Evolutionary conservation across 1,140 invertebrate species (phyloP).

Genomic region (Akabosia matsudoensis): DNA sequence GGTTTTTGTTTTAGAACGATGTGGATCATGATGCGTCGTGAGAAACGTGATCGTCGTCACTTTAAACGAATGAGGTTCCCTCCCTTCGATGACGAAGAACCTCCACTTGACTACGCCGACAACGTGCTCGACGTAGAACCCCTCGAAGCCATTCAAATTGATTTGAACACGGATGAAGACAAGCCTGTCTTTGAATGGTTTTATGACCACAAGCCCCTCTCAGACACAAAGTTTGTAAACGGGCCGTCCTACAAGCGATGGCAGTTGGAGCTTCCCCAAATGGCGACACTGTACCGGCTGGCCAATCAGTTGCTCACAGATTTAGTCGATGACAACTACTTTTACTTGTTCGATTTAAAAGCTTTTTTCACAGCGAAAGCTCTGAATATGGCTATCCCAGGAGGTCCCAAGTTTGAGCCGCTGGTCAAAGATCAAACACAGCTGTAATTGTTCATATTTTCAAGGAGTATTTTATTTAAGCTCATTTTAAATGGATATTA

Average conservation of each 20-base stretch:
- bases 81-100: constrained; percentile 99
- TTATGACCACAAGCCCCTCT: constrained; percentile 95
- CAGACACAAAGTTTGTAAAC: constrained; percentile 89
- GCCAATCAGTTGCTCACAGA: constrained; percentile 98
- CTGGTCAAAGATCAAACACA: constrained; percentile 96
- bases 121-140: constrained; percentile 99
- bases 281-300: constrained; percentile 94
- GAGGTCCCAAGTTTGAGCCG: constrained; percentile 99
- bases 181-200: constrained; percentile 89
- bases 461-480: background rate
- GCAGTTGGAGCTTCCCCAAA: constrained; percentile 91
- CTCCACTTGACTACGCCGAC: constrained; percentile 97
- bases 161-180: constrained; percentile 95
- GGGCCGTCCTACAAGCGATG: constrained; percentile 94
- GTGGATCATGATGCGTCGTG: constrained; percentile 99
- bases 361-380: constrained; percentile 99
- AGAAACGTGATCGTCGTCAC: constrained; percentile 96
- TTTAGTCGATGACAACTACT: constrained; percentile 97
- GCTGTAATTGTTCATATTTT: constrained; percentile 61
- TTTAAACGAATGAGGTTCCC: constrained; percentile 99
- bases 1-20: constrained; percentile 70
- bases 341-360: constrained; percentile 98
- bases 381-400: constrained; percentile 99
- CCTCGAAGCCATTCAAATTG: constrained; percentile 97
- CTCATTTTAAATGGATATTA: constrained; percentile 31